A percentile compares a stretch with the other conserved stretches of the same genome.
Conservation (phyloP, 2,888 invertebrate genomes). For the Vanessa cardui region DNA sequence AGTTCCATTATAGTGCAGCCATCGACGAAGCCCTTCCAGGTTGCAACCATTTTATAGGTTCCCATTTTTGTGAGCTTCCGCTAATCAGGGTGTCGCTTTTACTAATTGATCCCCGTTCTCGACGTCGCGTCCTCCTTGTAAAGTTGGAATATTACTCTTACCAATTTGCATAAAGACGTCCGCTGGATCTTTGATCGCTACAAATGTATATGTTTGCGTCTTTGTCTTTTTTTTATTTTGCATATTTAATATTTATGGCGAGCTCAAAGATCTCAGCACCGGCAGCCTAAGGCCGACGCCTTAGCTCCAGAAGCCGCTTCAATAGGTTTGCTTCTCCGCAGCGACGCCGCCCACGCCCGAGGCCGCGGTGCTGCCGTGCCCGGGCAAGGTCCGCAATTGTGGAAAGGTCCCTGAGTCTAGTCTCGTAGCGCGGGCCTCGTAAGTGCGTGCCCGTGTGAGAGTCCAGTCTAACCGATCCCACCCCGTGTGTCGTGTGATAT, state of each 20-base stretch:
- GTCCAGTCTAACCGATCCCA: conserved; percentile 34
- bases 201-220: conserved; percentile 14
- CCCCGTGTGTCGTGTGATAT: conserved; percentile 49
- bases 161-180: conserved; percentile 7
- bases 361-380: conserved; percentile 69
- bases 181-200: conserved; percentile 17
- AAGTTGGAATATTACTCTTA: conserved; percentile 10
- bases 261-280: conserved; percentile 14
- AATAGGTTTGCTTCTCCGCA: conserved; percentile 55
- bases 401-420: conserved; percentile 60
- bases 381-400: conserved; percentile 70
- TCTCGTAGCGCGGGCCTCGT: conserved; percentile 59
- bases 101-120: conserved; percentile 28
- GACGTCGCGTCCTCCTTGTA: conserved; percentile 22
- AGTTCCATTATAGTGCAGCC: conserved; percentile 60
- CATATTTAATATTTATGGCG: not conserved
- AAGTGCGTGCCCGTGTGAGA: conserved; percentile 60
- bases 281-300: not conserved
- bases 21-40: conserved; percentile 63
- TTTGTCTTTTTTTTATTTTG: conserved; percentile 1
- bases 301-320: conserved; percentile 37
- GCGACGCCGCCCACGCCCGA: conserved; percentile 56
- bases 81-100: conserved; percentile 53
- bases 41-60: conserved; percentile 69
- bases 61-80: conserved; percentile 63